A percentile compares a stretch with the other conserved stretches of the same genome.
Conservation (phyloP, 2,113 vertebrate genomes). For the Zeus faber region DNA sequence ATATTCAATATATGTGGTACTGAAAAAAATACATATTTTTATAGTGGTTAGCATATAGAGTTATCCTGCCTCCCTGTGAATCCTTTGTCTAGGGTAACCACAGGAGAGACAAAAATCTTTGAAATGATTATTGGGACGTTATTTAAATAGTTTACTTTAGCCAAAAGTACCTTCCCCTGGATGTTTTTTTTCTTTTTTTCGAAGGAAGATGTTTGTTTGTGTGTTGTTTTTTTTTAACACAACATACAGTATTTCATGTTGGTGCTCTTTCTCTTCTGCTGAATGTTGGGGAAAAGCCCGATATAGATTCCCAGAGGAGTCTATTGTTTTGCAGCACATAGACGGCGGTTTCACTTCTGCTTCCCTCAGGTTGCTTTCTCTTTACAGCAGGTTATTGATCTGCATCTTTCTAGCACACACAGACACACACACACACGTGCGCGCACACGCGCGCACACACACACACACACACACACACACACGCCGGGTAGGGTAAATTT, state of each 20-base stretch:
- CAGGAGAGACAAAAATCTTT: no score
- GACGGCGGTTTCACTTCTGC: conserved; percentile 28
- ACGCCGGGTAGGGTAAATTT: no score
- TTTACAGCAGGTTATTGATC: conserved; percentile 53
- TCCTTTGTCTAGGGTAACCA: no score
- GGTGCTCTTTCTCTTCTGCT: conserved; percentile 16
- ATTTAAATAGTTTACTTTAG: conserved; percentile 9
- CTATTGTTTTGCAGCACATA: conserved; percentile 52
- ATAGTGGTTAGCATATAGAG: no score
- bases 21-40: no score
- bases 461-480: conserved; percentile 9
- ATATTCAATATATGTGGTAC: no score
- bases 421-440: conserved; percentile 22
- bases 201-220: conserved; percentile 22
- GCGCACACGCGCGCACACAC: neutral
- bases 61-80: no score
- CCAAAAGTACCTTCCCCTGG: conserved; percentile 23
- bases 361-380: conserved; percentile 40
- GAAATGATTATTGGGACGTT: no score
- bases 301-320: conserved; percentile 40
- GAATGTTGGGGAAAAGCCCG: conserved; percentile 34
- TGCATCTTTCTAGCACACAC: conserved; percentile 32
- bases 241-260: conserved; percentile 22
- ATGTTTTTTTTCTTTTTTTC: conserved; percentile 22
- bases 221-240: no score